phyloP scores from a whole-genome alignment of 2,113 vertebrate genomes.

The Nerophis ophidion region DNA sequence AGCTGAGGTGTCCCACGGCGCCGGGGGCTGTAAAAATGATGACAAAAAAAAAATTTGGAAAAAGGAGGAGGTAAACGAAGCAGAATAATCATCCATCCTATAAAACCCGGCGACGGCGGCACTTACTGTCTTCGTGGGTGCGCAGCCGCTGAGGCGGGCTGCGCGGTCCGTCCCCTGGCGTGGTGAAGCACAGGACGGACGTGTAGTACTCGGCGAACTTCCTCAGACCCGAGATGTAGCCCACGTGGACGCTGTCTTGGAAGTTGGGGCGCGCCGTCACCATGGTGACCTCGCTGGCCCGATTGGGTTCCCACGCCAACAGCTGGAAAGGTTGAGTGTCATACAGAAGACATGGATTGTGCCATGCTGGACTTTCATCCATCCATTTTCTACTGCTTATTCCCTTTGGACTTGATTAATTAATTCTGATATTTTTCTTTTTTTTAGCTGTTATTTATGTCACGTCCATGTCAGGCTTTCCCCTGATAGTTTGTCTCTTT shows the following conservation, averaged over 20 bases:
- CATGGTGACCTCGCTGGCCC: conserved; percentile 79
- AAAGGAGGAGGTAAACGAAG: not conserved
- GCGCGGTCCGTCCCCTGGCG: conserved; percentile 91
- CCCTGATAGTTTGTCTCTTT: no score
- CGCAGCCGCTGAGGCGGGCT: conserved; percentile 82
- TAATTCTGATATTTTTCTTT: no score
- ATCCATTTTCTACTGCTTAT: no score
- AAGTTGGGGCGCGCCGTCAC: conserved; percentile 91
- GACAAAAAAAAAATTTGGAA: not conserved
- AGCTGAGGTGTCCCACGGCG: conserved; percentile 91
- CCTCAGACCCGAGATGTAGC: conserved; percentile 82
- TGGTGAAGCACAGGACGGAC: conserved; percentile 93
- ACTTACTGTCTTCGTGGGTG: conserved; percentile 96
- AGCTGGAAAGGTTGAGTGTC: conserved; percentile 67
- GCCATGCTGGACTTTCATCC: no score
- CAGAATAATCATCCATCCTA: conserved; percentile 1
- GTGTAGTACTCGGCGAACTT: conserved; percentile 88
- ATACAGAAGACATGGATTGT: not conserved
- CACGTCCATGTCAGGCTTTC: no score
- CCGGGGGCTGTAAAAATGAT: conserved; percentile 78
- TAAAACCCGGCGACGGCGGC: conserved; percentile 2
- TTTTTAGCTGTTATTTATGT: no score
- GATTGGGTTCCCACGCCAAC: conserved; percentile 86
- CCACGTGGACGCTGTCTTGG: conserved; percentile 90
- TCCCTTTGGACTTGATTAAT: no score